A percentile compares a stretch with the other conserved stretches of the same genome.
These are phyloP conservation scores for Sarcophaga bullata DNA, from an alignment of 1,140 invertebrate genomes.

Conservation along the genomic window DNA sequence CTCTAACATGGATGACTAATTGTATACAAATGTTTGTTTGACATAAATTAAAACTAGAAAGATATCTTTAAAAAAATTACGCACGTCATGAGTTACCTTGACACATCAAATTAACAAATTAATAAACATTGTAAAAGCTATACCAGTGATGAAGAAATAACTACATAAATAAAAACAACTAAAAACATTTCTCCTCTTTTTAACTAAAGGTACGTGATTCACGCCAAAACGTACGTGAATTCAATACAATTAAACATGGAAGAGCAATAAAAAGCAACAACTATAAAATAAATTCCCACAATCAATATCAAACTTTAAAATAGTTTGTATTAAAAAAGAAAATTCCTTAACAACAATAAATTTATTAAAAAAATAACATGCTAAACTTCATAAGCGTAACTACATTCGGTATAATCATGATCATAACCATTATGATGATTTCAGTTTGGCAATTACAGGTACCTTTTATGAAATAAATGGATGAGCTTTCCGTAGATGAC, in stretches of 20 bases:
- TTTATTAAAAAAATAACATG: conserved; percentile 2
- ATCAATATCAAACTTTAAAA: background rate
- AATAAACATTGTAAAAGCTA: background rate
- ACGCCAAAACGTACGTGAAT: background rate
- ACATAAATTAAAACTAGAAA: conserved; percentile 14
- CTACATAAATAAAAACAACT: background rate
- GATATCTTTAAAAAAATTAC: background rate
- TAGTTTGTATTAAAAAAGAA: background rate
- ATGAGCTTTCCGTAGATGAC: conserved; percentile 1
- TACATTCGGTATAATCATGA: background rate
- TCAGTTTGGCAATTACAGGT: background rate
- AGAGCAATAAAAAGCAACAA: background rate
- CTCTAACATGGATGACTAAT: conserved; percentile 31
- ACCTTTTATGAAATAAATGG: conserved; percentile 4
- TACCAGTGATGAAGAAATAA: background rate
- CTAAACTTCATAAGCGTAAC: background rate
- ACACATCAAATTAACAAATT: conserved; percentile 40
- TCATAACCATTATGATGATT: background rate
- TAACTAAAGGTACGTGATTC: background rate
- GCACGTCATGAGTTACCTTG: conserved; percentile 47
- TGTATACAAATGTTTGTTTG: background rate
- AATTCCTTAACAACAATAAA: conserved; percentile 26
- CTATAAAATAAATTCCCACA: background rate
- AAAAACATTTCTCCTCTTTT: background rate
- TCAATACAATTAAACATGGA: background rate